These are phyloP conservation scores for Amphiduros pacificus DNA, from an alignment of 2,888 invertebrate species.

Conservation along the genomic window DNA sequence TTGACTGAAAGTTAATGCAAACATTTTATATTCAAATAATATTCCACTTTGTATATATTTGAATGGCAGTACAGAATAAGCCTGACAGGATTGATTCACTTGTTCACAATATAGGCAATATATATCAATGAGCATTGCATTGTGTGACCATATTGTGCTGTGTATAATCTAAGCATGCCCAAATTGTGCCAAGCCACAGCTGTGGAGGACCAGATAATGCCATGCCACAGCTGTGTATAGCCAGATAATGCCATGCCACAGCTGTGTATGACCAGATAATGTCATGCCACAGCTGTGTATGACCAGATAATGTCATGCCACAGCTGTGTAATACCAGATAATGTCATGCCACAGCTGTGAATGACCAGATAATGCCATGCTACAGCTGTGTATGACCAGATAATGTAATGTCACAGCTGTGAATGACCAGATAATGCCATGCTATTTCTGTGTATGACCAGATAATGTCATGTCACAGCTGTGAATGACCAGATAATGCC, in stretches of 20 bases:
- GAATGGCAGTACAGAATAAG: neutral
- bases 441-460: too few species aligned
- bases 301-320: too few species aligned
- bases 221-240: neutral
- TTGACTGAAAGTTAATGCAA: constrained; percentile 45
- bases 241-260: neutral
- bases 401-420: too few species aligned
- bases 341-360: neutral
- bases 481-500: too few species aligned
- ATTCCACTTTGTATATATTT: neutral
- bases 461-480: too few species aligned
- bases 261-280: too few species aligned
- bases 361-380: too few species aligned
- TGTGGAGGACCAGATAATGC: neutral
- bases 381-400: too few species aligned
- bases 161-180: neutral
- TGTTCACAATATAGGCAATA: neutral
- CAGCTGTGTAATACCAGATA: neutral
- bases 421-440: too few species aligned
- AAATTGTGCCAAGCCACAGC: neutral
- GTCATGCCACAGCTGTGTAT: too few species aligned
- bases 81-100: neutral
- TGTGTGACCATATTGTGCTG: too few species aligned
- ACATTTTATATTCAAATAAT: neutral
- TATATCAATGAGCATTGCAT: too few species aligned